Evolutionary conservation across 1,140 invertebrate genomes (phyloP).

Genomic region (Leptoteleia sp.): DNA sequence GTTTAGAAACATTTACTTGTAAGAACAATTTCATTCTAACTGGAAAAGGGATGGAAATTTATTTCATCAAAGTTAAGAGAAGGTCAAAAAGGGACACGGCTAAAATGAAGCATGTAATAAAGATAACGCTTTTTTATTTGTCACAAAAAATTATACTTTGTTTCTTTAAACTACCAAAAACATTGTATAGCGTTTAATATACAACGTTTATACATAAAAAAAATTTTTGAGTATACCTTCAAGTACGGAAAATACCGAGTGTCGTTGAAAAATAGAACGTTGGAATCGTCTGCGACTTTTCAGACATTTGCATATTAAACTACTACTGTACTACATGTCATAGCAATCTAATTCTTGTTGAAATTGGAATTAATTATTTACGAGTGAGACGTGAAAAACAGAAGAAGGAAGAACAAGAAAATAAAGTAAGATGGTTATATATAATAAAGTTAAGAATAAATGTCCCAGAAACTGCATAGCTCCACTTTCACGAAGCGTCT

Average conservation of each 20-base stretch:
- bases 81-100: too few species aligned
- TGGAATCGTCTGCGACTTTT: conserved; percentile 1
- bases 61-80: too few species aligned
- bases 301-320: conserved; percentile 3
- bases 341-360: background rate
- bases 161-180: background rate
- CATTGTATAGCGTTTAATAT: background rate
- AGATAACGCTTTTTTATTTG: background rate
- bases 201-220: background rate
- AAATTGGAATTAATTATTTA: conserved; percentile 27
- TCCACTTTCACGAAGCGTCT: too few species aligned
- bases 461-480: conserved; percentile 18
- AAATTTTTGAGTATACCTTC: conserved; percentile 9
- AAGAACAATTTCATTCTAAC: too few species aligned
- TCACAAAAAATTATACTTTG: background rate
- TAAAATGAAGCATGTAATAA: background rate
- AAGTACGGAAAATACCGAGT: background rate
- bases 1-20: too few species aligned
- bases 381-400: too few species aligned
- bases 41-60: background rate
- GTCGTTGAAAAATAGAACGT: background rate
- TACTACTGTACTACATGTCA: background rate
- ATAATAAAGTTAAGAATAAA: too few species aligned
- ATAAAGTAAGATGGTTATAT: too few species aligned
- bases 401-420: too few species aligned